Base-by-base conservation (phyloP, 2,888 invertebrate species). In the Diaphora mendica region DNA sequence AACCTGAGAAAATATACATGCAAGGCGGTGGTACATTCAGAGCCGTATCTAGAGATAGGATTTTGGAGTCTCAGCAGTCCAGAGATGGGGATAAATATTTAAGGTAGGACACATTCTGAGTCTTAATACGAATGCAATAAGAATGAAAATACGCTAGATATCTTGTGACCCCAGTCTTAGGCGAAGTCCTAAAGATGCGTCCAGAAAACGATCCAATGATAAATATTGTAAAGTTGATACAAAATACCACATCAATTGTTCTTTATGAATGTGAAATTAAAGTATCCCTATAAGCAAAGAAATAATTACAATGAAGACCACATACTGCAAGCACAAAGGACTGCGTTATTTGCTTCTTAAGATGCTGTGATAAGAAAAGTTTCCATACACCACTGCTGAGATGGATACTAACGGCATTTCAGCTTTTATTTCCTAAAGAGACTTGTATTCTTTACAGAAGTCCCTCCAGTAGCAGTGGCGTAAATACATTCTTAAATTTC, bases 11-110 rank as follows among this genome's bases (percentile, higher is more conserved):
- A 79, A 91, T 96, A 77, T 96, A 96, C 75, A 79, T 96, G 62
- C 96, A 96, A 86, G 95, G 96, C 0, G 96, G 96, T 62, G 96
- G 96, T 0, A 96, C 95, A 0, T 96, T 96, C 71, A 86, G 92
- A 77, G 93, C 95, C 13, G 95, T 95, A 0, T 93, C 95, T 0
- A 91, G 95, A 59, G 96, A 96, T 72, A 92, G 94, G 74, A 95
- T 96, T 35, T 79, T 96, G 71, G 94, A 95, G 68, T 89, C 93
- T 0, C 95, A 95, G 76, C 93, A 93, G 73, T 91, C 94, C 0
- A 89, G 90, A 70, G 94, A 95, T 65, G 94, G 91, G 11, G 94
- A 96, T 76, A 95, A 93, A 81, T 96, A 95, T 91, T 90, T 94
- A 74, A 94, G 95, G 96, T 95, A 76, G 76, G 76, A 77, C 20